phyloP scores from a whole-genome alignment of 2,113 vertebrate genomes.

The Thomomys bottae region DNA sequence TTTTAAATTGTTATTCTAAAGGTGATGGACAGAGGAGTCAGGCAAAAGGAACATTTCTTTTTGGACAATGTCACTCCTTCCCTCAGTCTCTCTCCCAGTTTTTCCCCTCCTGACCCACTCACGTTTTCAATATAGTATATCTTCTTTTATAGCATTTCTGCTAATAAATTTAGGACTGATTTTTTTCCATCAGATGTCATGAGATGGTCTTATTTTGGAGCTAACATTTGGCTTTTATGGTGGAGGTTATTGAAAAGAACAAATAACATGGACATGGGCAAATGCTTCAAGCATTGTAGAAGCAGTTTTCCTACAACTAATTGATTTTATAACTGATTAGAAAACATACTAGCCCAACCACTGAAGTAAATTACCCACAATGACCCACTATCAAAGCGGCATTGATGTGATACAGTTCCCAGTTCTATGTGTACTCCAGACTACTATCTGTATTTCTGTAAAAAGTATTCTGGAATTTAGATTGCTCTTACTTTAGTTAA shows the following conservation, averaged over 20 bases:
- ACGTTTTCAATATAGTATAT: background rate
- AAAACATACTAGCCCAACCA: background rate
- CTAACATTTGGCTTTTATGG: slow-evolving; percentile 38
- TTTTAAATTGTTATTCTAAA: too few species aligned
- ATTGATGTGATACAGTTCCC: slow-evolving; percentile 6
- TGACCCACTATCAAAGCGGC: background rate
- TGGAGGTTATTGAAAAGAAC: background rate
- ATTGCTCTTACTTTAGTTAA: background rate
- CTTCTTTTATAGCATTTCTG: background rate
- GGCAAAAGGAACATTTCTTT: too few species aligned
- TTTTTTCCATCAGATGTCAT: background rate
- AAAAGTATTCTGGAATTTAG: background rate
- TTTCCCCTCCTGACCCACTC: too few species aligned
- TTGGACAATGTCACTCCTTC: too few species aligned
- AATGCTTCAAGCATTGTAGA: background rate
- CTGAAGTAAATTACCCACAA: background rate
- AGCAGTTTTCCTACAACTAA: background rate
- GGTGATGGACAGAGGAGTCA: too few species aligned
- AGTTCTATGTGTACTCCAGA: slow-evolving; percentile 22
- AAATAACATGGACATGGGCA: background rate
- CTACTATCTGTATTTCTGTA: background rate
- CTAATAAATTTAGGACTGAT: background rate
- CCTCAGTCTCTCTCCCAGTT: too few species aligned
- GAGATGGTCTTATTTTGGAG: background rate
- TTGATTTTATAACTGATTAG: background rate